phyloP scores from a whole-genome alignment of 1,140 invertebrate genomes.

The Dysdera silvatica region DNA sequence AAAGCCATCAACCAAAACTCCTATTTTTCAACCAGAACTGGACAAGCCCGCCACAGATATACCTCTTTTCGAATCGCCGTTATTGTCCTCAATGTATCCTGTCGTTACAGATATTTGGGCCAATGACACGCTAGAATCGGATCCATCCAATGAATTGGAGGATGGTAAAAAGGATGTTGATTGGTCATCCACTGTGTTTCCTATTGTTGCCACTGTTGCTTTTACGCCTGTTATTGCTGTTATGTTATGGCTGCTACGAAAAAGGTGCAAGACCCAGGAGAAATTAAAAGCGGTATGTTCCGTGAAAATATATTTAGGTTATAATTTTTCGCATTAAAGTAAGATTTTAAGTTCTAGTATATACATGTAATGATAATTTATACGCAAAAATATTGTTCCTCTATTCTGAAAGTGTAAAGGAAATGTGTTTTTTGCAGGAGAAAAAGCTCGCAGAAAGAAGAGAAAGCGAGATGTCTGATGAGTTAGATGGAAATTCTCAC shows the following conservation, averaged over 20 bases:
- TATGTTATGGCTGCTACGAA: conserved; percentile 32
- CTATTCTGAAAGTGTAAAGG: too few relatives aligned
- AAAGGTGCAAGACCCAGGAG: conserved; percentile 44
- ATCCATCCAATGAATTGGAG: background rate
- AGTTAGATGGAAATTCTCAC: background rate
- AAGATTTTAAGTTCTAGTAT: too few relatives aligned
- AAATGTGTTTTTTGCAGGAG: background rate
- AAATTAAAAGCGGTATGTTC: conserved; percentile 13
- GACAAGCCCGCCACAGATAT: background rate
- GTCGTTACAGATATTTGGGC: background rate
- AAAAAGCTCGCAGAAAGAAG: conserved; percentile 9
- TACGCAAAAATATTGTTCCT: too few relatives aligned
- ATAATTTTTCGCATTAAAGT: background rate
- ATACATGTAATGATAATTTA: too few relatives aligned
- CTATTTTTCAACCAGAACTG: background rate
- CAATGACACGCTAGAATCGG: background rate
- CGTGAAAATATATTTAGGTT: background rate
- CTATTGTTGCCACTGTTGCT: conserved; percentile 33
- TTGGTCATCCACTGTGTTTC: conserved; percentile 33
- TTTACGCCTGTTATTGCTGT: conserved; percentile 34
- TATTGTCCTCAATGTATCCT: background rate
- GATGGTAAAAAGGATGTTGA: background rate
- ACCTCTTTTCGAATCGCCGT: background rate
- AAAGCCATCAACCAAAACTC: background rate
- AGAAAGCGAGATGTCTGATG: background rate